Base-by-base conservation (phyloP, 2,888 invertebrate genomes). In the Protophormia terraenovae region DNA sequence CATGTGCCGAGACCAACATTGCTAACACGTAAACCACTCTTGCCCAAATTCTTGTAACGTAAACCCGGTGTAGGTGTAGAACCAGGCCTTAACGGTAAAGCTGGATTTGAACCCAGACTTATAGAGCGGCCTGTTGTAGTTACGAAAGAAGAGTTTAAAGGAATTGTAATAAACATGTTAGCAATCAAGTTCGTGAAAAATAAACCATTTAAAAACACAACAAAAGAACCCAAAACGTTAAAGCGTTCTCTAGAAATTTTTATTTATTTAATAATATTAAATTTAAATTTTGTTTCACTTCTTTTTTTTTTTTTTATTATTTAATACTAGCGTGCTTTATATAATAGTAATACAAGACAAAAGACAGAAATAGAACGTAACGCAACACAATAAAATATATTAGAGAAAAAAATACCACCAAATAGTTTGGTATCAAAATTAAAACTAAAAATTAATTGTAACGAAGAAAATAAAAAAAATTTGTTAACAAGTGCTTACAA, bases 1-100 rank as follows among this genome's bases (percentile, higher is more conserved):
- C 98, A 98, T 84, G 98, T 97, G 82, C 98, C 98, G 89, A 98
- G 94, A 87, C 98, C 98, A 88, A 98, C 96, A 93, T 98, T 98
- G 89, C 98, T 98, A 86, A 98, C 98, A 87, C 98, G 94, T 86
- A 98, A 95, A 71, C 98, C 98, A 90, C 98, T 98, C 93, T 98
- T 98, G 89, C 98, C 98, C 88, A 98, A 94, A 93, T 98, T 98
- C 92, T 98, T 96, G 94, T 97, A 97, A 72, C 97, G 95, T 89
- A 97, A 94, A 60, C 97, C 97, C 97, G 97, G 97, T 88, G 97
- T 96, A 86, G 95, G 94, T 75, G 95, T 94, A 14, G 96, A 90
- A 69, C 93, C 92, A 86, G 93, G 93, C 35, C 93, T 91, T 82
- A 93, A 79, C 89, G 90, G 94, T 92, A 93, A 93, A 91, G 90